phyloP scores from a whole-genome alignment of 2,888 invertebrate genomes.

The Brenthis daphne region DNA sequence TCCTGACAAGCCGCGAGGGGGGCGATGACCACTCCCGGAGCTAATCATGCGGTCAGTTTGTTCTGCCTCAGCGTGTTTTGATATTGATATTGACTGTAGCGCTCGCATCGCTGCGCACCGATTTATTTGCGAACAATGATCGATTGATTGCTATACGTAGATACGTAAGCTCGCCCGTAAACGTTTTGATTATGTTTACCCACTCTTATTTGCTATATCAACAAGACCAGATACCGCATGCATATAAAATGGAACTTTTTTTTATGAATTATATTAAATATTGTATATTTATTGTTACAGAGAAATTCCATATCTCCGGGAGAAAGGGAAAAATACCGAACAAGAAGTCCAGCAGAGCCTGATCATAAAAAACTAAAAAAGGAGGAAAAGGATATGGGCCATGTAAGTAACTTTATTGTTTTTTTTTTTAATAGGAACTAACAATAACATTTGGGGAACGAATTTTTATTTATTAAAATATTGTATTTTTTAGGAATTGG shows the following conservation, averaged over 20 bases:
- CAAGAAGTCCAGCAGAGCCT: conserved; percentile 88
- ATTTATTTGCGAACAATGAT: conserved; percentile 82
- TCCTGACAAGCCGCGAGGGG: conserved; percentile 49
- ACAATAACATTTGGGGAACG: not conserved
- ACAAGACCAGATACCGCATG: conserved; percentile 52
- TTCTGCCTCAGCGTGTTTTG: conserved; percentile 82
- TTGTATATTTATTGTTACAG: conserved; percentile 79
- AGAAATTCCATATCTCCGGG: conserved; percentile 93
- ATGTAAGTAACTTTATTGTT: conserved; percentile 81
- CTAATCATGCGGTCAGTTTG: conserved; percentile 83
- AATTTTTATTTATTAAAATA: not conserved
- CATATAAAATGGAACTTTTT: conserved; percentile 31
- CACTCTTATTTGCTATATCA: conserved; percentile 65
- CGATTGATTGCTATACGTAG: conserved; percentile 75
- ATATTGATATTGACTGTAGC: conserved; percentile 81
- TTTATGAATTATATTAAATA: conserved; percentile 21
- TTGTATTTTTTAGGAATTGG: conserved; percentile 90
- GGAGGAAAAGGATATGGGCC: conserved; percentile 91
- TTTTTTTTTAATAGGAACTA: not conserved
- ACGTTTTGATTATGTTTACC: conserved; percentile 79
- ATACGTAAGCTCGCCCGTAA: conserved; percentile 68
- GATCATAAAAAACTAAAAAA: conserved; percentile 89
- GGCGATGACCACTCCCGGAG: conserved; percentile 78
- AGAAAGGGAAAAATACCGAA: conserved; percentile 91
- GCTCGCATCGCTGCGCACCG: conserved; percentile 76